phyloP scores from a whole-genome alignment of 2,113 vertebrate species.

The Colaptes auratus region DNA sequence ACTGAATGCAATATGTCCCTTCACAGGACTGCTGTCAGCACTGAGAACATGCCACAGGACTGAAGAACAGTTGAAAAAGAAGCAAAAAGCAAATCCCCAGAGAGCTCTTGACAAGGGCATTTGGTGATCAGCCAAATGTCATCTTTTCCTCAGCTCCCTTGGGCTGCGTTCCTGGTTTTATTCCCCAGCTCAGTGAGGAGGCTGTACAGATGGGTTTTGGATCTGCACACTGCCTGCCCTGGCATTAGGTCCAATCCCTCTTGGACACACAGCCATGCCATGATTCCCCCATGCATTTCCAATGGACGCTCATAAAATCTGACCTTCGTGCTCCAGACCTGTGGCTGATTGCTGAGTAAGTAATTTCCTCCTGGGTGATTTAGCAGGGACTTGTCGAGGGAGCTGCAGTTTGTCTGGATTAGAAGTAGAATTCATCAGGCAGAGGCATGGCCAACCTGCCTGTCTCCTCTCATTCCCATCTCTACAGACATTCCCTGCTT shows the following conservation, averaged over 20 bases:
- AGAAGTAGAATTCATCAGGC: constrained; percentile 19
- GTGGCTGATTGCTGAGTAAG: constrained; percentile 34
- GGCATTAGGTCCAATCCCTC: neutral
- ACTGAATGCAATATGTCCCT: neutral
- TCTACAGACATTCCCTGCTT: neutral
- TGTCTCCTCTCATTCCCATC: neutral
- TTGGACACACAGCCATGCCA: neutral
- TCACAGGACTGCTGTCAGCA: neutral
- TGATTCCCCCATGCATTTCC: neutral
- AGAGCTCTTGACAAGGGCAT: neutral
- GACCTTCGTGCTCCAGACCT: constrained; percentile 20
- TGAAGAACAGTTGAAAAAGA: neutral
- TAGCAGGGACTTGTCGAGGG: neutral
- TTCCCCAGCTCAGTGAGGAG: neutral
- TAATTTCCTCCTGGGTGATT: constrained; percentile 24
- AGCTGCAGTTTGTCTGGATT: constrained; percentile 17
- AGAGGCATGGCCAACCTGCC: neutral
- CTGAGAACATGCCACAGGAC: neutral
- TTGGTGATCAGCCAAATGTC: neutral
- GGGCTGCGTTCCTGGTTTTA: neutral
- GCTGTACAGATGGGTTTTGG: neutral
- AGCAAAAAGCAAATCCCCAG: neutral
- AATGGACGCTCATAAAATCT: constrained; percentile 27
- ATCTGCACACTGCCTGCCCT: neutral
- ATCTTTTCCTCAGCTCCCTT: neutral